Conservation (phyloP, 1,140 invertebrate genomes). For the Pemphigus obesinymphae region DNA sequence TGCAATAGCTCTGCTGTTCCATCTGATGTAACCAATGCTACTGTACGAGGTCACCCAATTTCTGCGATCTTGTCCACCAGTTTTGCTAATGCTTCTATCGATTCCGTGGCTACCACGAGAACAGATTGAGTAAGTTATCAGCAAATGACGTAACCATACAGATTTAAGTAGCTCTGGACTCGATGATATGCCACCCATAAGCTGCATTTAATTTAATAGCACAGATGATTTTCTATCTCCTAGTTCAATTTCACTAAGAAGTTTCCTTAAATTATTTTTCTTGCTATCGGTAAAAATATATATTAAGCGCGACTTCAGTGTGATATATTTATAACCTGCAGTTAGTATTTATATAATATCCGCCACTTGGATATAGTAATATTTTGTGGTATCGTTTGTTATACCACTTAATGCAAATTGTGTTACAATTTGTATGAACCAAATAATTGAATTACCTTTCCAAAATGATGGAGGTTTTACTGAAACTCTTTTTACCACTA, state of each 20-base stretch:
- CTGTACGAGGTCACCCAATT: background rate
- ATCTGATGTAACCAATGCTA: background rate
- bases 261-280: background rate
- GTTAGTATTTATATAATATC: background rate
- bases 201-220: background rate
- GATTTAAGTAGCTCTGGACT: background rate
- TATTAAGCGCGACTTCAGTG: background rate
- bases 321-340: background rate
- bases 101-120: background rate
- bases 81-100: background rate
- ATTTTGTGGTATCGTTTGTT: background rate
- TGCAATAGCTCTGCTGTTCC: background rate
- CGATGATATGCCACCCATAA: background rate
- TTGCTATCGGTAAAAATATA: background rate
- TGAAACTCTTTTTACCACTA: background rate
- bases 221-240: background rate
- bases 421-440: background rate
- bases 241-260: background rate
- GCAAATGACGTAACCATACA: background rate
- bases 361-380: background rate
- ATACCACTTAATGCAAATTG: background rate
- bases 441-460: background rate
- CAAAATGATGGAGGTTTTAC: background rate
- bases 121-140: background rate
- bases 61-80: background rate